These are phyloP conservation scores for Synanthedon andrenaeformis DNA, from an alignment of 2,888 invertebrate genomes.

Conservation along the genomic window DNA sequence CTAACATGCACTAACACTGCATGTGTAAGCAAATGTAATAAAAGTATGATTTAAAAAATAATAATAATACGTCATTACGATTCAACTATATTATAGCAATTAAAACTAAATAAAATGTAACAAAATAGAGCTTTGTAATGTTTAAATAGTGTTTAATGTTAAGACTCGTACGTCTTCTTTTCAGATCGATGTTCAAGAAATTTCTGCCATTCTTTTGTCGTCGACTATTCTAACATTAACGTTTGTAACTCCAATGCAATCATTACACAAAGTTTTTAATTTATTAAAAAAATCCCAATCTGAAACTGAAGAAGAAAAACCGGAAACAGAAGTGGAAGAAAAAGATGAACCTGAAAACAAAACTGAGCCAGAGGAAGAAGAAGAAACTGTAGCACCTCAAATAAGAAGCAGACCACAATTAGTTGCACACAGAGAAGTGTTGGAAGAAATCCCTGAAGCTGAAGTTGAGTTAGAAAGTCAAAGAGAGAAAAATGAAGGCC, in stretches of 20 bases:
- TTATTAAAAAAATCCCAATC: conserved; percentile 19
- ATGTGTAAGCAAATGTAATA: background rate
- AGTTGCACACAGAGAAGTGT: conserved; percentile 51
- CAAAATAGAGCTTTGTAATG: too few species aligned
- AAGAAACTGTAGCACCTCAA: conserved; percentile 22
- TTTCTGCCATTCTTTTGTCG: conserved; percentile 56
- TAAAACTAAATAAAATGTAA: too few species aligned
- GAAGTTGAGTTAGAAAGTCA: conserved; percentile 55
- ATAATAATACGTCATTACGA: too few species aligned
- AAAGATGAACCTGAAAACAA: conserved; percentile 11
- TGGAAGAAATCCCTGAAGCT: conserved; percentile 59
- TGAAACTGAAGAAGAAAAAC: conserved; percentile 10
- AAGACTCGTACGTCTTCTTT: conserved; percentile 9
- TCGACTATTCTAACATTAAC: conserved; percentile 71
- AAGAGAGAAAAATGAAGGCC: conserved; percentile 38
- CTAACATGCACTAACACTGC: conserved; percentile 1
- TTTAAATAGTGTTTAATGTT: too few species aligned
- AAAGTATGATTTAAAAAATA: too few species aligned
- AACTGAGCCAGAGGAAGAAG: conserved; percentile 19
- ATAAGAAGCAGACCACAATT: conserved; percentile 32
- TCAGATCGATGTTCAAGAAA: conserved; percentile 71
- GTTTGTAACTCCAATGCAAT: conserved; percentile 76
- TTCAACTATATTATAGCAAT: background rate
- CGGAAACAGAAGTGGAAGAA: conserved; percentile 10
- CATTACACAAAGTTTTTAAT: conserved; percentile 38